Percentiles rank a stretch among this genome's conserved stretches.
Conservation (phyloP, 2,888 invertebrate species). For the Yponomeuta sedellus region DNA sequence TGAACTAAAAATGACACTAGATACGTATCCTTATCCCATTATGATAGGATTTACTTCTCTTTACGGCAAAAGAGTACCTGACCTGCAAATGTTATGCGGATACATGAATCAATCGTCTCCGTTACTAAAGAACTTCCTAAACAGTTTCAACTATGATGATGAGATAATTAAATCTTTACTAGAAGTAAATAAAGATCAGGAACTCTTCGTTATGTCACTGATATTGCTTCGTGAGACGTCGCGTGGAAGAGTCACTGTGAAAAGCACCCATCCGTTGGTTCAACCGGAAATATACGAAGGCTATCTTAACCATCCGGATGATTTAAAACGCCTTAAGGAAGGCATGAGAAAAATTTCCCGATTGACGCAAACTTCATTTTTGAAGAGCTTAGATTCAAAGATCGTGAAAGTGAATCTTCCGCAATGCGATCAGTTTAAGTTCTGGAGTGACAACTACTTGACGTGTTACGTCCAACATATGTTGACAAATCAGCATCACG, state of each 20-base stretch:
- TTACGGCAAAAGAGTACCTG: not conserved
- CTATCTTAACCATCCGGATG: constrained; percentile 19
- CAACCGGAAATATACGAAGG: constrained; percentile 8
- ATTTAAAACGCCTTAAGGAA: constrained; percentile 31
- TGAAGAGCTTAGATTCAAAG: constrained; percentile 26
- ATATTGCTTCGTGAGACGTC: constrained; percentile 33
- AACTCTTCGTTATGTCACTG: constrained; percentile 15
- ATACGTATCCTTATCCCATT: not conserved
- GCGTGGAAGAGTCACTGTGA: constrained; percentile 33
- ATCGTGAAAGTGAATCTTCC: constrained; percentile 31
- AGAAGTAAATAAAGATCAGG: not conserved
- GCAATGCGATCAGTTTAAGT: constrained; percentile 33
- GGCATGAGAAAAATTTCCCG: constrained; percentile 23
- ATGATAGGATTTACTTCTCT: not conserved
- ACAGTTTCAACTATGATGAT: not conserved
- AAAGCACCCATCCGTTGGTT: constrained; percentile 7
- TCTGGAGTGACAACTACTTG: constrained; percentile 44
- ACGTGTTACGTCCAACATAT: constrained; percentile 41
- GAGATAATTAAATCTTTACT: not conserved
- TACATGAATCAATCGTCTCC: not conserved
- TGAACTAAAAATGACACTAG: not conserved
- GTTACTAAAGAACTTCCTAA: not conserved
- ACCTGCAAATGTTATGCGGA: not conserved
- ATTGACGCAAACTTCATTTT: constrained; percentile 29
- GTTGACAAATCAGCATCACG: constrained; percentile 39